Conservation (phyloP, 2,888 invertebrate genomes). For the Cosmia pyralina region DNA sequence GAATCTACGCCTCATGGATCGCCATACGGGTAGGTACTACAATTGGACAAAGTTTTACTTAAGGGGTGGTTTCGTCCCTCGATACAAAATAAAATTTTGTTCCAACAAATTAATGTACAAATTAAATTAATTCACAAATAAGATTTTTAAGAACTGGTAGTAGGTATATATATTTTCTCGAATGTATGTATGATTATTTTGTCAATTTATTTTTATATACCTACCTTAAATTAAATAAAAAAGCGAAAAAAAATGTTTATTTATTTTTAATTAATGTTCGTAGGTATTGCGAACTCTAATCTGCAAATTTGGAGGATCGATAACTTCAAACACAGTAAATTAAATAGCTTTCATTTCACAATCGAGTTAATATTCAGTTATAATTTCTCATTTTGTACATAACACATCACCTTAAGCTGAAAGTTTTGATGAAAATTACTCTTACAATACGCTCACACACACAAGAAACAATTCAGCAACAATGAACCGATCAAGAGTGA, state of each 20-base stretch:
- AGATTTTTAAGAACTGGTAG: neutral
- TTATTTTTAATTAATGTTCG: neutral
- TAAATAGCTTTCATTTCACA: conserved; percentile 20
- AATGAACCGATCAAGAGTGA: conserved; percentile 61
- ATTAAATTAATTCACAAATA: neutral
- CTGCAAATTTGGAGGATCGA: neutral
- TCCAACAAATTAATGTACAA: neutral
- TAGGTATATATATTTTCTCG: neutral
- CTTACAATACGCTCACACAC: conserved; percentile 50
- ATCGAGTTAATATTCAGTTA: conserved; percentile 22
- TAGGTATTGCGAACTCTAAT: neutral
- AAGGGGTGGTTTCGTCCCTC: neutral
- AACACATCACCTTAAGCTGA: conserved; percentile 41
- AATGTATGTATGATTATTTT: neutral
- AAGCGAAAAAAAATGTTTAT: neutral
- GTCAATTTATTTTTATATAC: neutral
- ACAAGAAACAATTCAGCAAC: conserved; percentile 63
- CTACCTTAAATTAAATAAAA: neutral
- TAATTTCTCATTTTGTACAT: conserved; percentile 22
- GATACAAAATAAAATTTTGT: neutral
- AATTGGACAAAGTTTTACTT: conserved; percentile 54
- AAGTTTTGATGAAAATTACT: conserved; percentile 62
- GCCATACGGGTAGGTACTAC: conserved; percentile 38
- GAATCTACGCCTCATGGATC: conserved; percentile 54
- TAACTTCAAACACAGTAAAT: conserved; percentile 23